Percentiles rank a stretch among this genome's conserved stretches.
Evolutionary conservation across 2,888 invertebrate species (phyloP).

Genomic region (Hirtodrosophila duncani): DNA sequence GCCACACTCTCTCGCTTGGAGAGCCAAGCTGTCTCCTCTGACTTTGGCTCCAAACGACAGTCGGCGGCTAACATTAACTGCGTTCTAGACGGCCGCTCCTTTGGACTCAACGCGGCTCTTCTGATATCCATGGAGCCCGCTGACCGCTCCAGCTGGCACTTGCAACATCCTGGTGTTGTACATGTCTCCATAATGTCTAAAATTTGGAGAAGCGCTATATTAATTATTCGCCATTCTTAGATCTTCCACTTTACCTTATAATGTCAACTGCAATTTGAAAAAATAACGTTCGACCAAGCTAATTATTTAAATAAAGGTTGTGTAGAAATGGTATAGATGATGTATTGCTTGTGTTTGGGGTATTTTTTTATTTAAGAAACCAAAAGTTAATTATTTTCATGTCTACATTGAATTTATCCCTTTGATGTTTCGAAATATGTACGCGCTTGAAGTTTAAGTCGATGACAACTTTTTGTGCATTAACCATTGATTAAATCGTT

Average conservation of each 20-base stretch:
- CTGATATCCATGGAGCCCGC: too few relatives aligned
- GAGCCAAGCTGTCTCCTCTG: neutral
- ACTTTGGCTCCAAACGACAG: neutral
- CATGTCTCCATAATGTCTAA: slow-evolving; percentile 7
- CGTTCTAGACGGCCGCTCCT: too few relatives aligned
- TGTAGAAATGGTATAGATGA: too few relatives aligned
- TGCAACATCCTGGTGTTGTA: neutral
- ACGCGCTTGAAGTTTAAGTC: slow-evolving; percentile 19
- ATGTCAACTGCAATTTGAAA: slow-evolving; percentile 38
- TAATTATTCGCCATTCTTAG: too few relatives aligned
- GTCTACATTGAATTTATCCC: slow-evolving; percentile 15
- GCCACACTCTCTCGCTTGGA: slow-evolving; percentile 28
- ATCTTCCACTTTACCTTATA: too few relatives aligned
- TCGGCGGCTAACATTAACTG: neutral
- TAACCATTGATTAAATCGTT: slow-evolving; percentile 30
- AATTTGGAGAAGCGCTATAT: too few relatives aligned
- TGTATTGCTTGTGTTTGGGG: neutral
- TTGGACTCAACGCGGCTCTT: neutral
- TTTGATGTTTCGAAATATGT: neutral
- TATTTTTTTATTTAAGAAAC: slow-evolving; percentile 10
- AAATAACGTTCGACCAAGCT: slow-evolving; percentile 5
- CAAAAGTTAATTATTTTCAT: slow-evolving; percentile 23
- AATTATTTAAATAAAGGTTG: too few relatives aligned
- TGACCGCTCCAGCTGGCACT: neutral
- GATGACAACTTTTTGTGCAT: slow-evolving; percentile 20